phyloP scores from a whole-genome alignment of 2,113 vertebrate genomes.

The Cygnus atratus region DNA sequence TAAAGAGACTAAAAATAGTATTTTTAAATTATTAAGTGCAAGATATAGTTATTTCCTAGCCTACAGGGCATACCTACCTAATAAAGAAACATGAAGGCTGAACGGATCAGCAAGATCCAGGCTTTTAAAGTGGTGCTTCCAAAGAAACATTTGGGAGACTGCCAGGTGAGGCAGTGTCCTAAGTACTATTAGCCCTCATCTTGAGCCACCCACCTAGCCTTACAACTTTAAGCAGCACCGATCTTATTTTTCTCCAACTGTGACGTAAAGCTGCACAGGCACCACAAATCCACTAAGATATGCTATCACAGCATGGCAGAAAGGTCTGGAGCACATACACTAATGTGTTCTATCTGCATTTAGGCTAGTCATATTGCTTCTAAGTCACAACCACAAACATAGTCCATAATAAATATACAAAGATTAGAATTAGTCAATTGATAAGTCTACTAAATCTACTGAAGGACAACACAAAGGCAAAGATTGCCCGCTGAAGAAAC shows the following conservation, averaged over 20 bases:
- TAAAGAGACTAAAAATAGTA: neutral
- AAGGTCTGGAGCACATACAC: neutral
- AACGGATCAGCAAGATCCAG: neutral
- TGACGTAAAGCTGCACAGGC: neutral
- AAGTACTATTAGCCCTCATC: neutral
- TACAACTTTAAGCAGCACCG: neutral
- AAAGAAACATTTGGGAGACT: neutral
- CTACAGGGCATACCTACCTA: neutral
- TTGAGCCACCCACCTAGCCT: neutral
- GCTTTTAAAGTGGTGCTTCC: neutral
- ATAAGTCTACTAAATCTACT: neutral
- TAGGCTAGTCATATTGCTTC: neutral
- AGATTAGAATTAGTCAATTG: neutral
- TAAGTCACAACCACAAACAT: neutral
- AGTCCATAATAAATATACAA: neutral
- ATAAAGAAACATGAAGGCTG: neutral
- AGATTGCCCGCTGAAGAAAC: neutral
- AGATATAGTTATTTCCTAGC: neutral
- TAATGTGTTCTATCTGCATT: neutral
- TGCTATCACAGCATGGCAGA: neutral
- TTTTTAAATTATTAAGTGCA: neutral
- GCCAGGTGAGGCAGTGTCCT: neutral
- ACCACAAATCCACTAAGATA: neutral
- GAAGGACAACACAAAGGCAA: neutral
- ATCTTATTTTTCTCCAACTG: neutral